Percentiles rank a stretch among this genome's conserved stretches.
Conservation (phyloP, 2,113 vertebrate genomes). For the Microcebus jonahi region DNA sequence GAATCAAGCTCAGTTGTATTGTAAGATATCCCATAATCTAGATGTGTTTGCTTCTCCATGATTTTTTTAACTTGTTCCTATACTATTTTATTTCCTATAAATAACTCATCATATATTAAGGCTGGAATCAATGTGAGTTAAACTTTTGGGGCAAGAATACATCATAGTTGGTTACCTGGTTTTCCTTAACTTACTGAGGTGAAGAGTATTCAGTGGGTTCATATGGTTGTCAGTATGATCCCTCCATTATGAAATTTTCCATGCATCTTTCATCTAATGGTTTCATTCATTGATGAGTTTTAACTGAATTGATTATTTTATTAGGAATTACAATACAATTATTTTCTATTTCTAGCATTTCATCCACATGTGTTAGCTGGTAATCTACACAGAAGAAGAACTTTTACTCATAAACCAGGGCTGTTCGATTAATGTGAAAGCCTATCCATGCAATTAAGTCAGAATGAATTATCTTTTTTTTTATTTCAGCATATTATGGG, state of each 20-base stretch:
- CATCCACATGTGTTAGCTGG: background rate
- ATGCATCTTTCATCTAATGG: background rate
- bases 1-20: background rate
- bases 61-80: background rate
- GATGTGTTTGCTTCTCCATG: background rate
- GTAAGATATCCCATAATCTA: background rate
- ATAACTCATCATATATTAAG: background rate
- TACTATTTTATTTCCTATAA: background rate
- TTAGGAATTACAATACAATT: background rate
- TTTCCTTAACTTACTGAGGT: background rate
- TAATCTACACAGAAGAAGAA: background rate
- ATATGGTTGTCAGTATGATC: background rate
- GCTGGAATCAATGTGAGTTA: background rate
- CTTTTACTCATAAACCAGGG: background rate
- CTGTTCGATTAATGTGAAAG: background rate
- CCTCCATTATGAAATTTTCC: background rate
- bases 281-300: background rate
- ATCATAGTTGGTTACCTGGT: background rate
- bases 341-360: background rate
- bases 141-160: background rate
- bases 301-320: slow-evolving; percentile 18
- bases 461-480: background rate
- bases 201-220: background rate
- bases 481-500: background rate
- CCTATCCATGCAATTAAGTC: background rate